Evolutionary conservation across 2,113 vertebrate species (phyloP).

Genomic region (Emydocephalus ijimae): DNA sequence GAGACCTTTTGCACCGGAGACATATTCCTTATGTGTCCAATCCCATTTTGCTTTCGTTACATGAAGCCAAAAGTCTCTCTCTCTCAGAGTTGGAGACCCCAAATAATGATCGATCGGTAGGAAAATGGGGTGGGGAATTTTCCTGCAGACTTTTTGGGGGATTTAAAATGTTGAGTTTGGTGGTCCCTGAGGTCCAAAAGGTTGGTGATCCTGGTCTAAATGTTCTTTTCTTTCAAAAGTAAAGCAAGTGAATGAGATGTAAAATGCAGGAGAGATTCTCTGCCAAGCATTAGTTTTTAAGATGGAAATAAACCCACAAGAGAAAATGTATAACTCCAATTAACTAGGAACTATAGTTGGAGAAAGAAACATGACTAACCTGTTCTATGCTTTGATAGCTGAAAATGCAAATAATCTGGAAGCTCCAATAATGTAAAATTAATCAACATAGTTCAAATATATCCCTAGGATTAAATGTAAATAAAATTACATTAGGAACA

Average conservation of each 20-base stretch:
- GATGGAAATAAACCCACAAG: not conserved
- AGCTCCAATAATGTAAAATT: not conserved
- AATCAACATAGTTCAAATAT: not conserved
- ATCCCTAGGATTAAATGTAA: not conserved
- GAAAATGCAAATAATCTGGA: not conserved
- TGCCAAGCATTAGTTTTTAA: not conserved
- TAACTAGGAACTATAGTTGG: not conserved
- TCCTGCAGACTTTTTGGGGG: no score
- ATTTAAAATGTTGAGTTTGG: no score
- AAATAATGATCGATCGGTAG: no score
- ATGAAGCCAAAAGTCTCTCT: no score
- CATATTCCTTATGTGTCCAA: no score
- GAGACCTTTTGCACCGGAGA: no score
- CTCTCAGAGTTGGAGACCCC: no score
- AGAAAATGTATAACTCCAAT: not conserved
- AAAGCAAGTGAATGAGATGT: not conserved
- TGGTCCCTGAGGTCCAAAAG: no score
- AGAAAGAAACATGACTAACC: not conserved
- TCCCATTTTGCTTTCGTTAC: no score
- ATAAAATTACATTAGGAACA: not conserved
- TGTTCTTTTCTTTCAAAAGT: not conserved
- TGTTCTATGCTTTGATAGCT: not conserved
- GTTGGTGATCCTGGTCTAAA: not conserved
- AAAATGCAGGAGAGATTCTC: not conserved
- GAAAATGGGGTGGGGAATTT: no score